phyloP scores from a whole-genome alignment of 2,888 invertebrate genomes.

The Spatulosminthurus flaviceps region DNA sequence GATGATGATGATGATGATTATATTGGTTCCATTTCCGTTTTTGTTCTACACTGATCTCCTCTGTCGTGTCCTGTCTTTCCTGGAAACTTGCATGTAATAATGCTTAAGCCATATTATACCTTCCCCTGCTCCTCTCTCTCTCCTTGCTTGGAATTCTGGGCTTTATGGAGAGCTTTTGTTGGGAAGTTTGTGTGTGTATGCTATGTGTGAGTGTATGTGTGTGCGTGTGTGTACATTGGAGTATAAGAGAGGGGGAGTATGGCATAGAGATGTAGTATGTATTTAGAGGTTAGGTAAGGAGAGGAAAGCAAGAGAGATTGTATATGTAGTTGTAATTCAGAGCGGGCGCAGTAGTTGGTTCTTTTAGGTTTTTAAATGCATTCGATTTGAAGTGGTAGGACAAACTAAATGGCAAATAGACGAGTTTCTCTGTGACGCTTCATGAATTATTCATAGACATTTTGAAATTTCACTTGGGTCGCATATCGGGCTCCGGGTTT shows the following conservation, averaged over 20 bases:
- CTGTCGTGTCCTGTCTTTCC: neutral
- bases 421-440: slow-evolving; percentile 57
- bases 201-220: too few relatives aligned
- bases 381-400: slow-evolving; percentile 50
- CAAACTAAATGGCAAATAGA: slow-evolving; percentile 50
- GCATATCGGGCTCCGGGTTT: slow-evolving; percentile 49
- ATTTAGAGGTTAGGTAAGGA: neutral
- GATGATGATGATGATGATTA: neutral
- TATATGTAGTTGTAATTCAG: slow-evolving; percentile 36
- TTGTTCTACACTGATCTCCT: neutral
- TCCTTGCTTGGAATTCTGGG: too few relatives aligned
- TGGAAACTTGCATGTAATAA: too few relatives aligned
- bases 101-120: too few relatives aligned
- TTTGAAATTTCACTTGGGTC: slow-evolving; percentile 63
- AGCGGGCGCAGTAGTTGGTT: slow-evolving; percentile 50
- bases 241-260: too few relatives aligned
- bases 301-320: neutral
- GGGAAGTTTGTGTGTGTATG: too few relatives aligned
- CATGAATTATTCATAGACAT: slow-evolving; percentile 63
- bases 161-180: too few relatives aligned
- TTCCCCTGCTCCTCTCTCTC: too few relatives aligned
- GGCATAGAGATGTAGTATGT: neutral
- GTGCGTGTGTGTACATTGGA: too few relatives aligned
- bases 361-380: slow-evolving; percentile 46
- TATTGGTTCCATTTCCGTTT: slow-evolving; percentile 5